Evolutionary conservation across 2,888 invertebrate genomes (phyloP).

Genomic region (Tenthredo livida): DNA sequence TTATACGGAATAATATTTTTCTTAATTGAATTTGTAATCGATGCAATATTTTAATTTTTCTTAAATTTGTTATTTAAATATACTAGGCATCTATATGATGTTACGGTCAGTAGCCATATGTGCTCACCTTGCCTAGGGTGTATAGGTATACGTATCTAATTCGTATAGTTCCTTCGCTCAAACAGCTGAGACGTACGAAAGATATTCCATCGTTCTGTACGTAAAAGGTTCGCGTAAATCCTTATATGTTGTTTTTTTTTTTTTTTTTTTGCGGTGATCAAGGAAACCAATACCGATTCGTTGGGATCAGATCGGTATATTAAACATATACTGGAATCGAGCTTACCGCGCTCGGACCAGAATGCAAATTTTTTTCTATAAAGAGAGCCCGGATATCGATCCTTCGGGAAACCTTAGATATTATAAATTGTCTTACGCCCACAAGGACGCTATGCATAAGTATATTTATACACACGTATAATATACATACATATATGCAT

Average conservation of each 20-base stretch:
- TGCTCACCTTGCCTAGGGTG: background rate
- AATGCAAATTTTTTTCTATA: slow-evolving; percentile 41
- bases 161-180: background rate
- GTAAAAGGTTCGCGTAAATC: slow-evolving; percentile 24
- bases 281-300: slow-evolving; percentile 32
- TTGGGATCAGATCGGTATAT: slow-evolving; percentile 42
- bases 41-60: background rate
- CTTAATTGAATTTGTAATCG: slow-evolving; percentile 33
- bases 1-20: background rate
- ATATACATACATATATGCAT: background rate
- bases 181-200: slow-evolving; percentile 9
- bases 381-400: slow-evolving; percentile 45
- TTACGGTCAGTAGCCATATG: background rate
- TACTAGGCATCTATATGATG: background rate
- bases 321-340: slow-evolving; percentile 12
- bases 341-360: slow-evolving; percentile 15
- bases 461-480: background rate
- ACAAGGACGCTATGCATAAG: slow-evolving; percentile 1
- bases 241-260: too few species aligned
- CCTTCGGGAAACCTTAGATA: slow-evolving; percentile 45
- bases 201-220: slow-evolving; percentile 22
- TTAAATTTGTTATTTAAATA: background rate
- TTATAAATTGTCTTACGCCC: slow-evolving; percentile 47
- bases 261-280: slow-evolving; percentile 27
- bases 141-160: background rate